Base-by-base conservation (phyloP, 2,888 invertebrate genomes). In the Pristionchus maxplancki region DNA sequence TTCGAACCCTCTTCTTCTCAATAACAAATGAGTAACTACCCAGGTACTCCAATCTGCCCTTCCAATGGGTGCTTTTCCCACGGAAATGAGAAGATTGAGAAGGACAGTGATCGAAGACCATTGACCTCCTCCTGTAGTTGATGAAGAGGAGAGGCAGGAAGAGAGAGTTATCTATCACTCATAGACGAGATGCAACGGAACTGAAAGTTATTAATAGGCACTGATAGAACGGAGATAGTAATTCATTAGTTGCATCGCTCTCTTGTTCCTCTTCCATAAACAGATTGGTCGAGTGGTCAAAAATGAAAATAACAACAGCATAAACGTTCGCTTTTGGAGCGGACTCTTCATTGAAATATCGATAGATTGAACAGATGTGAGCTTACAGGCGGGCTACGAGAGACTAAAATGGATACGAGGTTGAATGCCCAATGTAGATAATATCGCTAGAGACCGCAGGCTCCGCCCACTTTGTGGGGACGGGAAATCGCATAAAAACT, bases 241-340 rank as follows among this genome's bases (percentile, higher is more conserved):
- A 6, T 58, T n/a, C n/a, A n/a, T 58, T 58, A 24, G 58, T 58
- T 24, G 58, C 58, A 20, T 58, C 58, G 20, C n/a, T n/a, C n/a
- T n/a, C n/a, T n/a, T n/a, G 58, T 58, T 58, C 58, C 58, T 58
- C 58, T 58, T 58, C 58, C 58, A 58, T 58, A n/a, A 58, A 58
- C 58, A 58, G 2, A 24, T 58, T 58, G 24, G 24, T 58, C 2
- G n/a, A 58, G 58, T 58, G 58, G 24, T 6, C 24, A n/a, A 58
- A 58, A 58, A 24, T 20, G 58, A 58, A 1, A 58, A n/a, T 5
- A 58, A 58, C 58, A 58, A 58, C 58, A 58, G n/a, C n/a, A n/a
- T n/a, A 58, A 58, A 24, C n/a, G 2, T 58, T 24, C 53, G 13
- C 53, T 53, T 58, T 4, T 4, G 24, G 20, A 58, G 53, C 24